A percentile compares a stretch with the other conserved stretches of the same genome.
phyloP scores from a whole-genome alignment of 2,797 vertebrate species.

The Thalassophryne amazonica region DNA sequence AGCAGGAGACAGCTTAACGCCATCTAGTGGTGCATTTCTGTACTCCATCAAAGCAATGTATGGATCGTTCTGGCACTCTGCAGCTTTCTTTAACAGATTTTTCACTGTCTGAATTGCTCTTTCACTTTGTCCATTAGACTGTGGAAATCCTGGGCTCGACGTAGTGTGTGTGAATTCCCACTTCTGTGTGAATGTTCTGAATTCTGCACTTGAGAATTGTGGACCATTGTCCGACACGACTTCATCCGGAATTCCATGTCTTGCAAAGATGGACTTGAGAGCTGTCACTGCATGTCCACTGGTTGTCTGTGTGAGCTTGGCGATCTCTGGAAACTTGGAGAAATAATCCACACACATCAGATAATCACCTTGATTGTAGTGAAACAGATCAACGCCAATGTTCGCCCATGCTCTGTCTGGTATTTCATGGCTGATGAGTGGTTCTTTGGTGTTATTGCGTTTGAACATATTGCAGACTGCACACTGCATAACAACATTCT shows the following conservation, averaged over 20 bases:
- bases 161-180: background rate
- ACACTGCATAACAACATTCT: background rate
- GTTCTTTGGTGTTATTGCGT: background rate
- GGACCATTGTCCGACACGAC: background rate
- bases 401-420: slow-evolving; percentile 3
- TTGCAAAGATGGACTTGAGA: background rate
- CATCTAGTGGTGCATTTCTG: background rate
- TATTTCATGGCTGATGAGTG: background rate
- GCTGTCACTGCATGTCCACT: background rate
- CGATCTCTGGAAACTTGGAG: background rate
- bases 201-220: background rate
- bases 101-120: background rate
- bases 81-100: background rate
- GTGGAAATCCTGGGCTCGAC: background rate
- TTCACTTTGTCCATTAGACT: background rate
- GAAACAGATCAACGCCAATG: slow-evolving; percentile 2
- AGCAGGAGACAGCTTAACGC: background rate
- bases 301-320: background rate
- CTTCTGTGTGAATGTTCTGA: background rate
- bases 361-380: background rate
- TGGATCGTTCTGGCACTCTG: background rate
- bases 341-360: slow-evolving; percentile 3
- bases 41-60: background rate
- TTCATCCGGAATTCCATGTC: background rate
- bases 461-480: background rate